Conservation (phyloP, 1,140 invertebrate species). For the Prorops nasuta region DNA sequence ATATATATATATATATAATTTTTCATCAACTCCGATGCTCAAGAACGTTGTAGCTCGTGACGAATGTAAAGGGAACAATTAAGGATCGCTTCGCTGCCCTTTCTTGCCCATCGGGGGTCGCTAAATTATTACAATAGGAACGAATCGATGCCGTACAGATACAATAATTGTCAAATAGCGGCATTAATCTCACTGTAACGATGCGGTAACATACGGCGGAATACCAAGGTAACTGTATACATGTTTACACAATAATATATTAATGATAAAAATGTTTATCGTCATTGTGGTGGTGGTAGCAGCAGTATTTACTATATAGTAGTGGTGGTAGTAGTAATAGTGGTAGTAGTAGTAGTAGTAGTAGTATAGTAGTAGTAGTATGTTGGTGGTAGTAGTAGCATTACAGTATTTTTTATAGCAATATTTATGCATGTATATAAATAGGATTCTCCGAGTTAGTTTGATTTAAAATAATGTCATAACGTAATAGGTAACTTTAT, state of each 20-base stretch:
- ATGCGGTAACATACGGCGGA: no score
- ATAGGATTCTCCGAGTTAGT: conserved; percentile 51
- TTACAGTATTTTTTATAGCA: conserved; percentile 35
- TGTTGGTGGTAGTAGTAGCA: conserved; percentile 15
- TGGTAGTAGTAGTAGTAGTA: conserved; percentile 12
- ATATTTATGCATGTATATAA: conserved; percentile 45
- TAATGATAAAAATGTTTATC: conserved; percentile 35
- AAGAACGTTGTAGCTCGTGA: no score
- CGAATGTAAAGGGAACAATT: no score
- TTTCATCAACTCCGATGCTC: no score
- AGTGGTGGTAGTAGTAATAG: conserved; percentile 14
- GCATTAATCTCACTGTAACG: conserved; percentile 22
- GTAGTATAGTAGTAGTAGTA: conserved; percentile 26
- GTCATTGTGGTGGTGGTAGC: conserved; percentile 25
- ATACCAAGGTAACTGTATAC: no score
- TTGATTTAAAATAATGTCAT: conserved; percentile 52
- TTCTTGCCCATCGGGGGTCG: no score
- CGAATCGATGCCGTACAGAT: no score
- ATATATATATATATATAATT: no score
- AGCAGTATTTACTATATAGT: conserved; percentile 27
- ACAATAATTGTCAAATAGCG: no score
- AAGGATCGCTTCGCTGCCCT: no score
- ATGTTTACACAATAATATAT: conserved; percentile 32
- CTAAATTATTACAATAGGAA: no score
- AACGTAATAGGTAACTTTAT: conserved; percentile 54